Base-by-base conservation (phyloP, 2,888 invertebrate species). In the Ryuthela nishihirai region DNA sequence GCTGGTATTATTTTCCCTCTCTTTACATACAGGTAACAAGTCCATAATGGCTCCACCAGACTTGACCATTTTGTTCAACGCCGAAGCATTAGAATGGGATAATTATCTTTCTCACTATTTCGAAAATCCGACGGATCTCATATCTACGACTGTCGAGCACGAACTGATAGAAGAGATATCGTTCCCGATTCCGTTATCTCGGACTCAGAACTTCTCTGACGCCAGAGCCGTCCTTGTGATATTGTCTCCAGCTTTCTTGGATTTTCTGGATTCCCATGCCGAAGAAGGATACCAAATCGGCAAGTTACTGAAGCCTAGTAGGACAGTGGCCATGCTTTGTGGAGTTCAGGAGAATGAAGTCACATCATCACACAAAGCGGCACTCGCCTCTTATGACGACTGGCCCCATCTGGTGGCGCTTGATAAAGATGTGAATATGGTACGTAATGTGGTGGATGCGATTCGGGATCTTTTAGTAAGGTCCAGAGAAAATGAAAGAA, bases 361-460 rank as follows among this genome's bases (percentile, higher is more conserved):
- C 40, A 81, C 82, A 52, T 82, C 84, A 48, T 78, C 79, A 61
- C 86, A 88, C 69, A 82, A 81, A 72, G 81, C 81, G 75, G 83
- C 85, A 84, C 75, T 87, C 66, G 82, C 85, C 3, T 81, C 82
- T 40, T 88, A 85, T 71, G 81, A 84, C 55, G 83, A 85, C 69
- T 91, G 90, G 90, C 83, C 84, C 58, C 84, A 87, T 72, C 85
- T 87, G 39, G 64, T 58, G n/a, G 79, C 79, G 1, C 83, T 85
- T 43, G 88, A 89, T 70, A 87, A 88, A 71, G 90, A 90, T 73
- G 85, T 86, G 47, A 83, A 84, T 0, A 88, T 88, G 71, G 88
- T 89, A 29, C 40, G 53, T 5, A 49, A 53, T 35, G 59, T 65
- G 7, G 58, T 67, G 35, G 46, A 62, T 10, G 54, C 56, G 34